Evolutionary conservation across 2,797 vertebrate species (phyloP).

Genomic region (Pteropus rufus): DNA sequence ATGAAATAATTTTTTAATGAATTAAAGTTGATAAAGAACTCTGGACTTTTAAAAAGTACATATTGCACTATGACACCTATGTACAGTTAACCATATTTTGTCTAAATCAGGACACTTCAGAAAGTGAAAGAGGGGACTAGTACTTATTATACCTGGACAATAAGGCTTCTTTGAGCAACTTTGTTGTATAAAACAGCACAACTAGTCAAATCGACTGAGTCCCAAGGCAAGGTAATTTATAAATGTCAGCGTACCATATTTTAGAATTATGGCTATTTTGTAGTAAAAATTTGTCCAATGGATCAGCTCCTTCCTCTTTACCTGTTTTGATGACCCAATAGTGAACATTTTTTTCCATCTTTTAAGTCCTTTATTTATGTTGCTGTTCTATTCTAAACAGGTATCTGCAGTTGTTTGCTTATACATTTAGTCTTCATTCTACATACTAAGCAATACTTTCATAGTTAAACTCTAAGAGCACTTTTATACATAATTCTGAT

Average conservation of each 20-base stretch:
- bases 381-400: neutral
- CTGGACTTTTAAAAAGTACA: neutral
- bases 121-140: neutral
- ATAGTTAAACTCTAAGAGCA: neutral
- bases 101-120: neutral
- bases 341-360: neutral
- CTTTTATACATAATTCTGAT: neutral
- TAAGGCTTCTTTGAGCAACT: neutral
- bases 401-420: neutral
- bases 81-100: neutral
- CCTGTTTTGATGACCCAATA: slow-evolving; percentile 1
- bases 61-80: neutral
- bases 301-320: neutral
- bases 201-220: neutral
- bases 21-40: neutral
- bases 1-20: slow-evolving; percentile 11
- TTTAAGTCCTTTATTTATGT: neutral
- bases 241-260: neutral
- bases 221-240: neutral
- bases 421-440: neutral
- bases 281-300: neutral
- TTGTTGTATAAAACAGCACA: neutral
- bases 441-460: neutral
- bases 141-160: neutral
- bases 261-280: neutral